Percentiles rank a stretch among this genome's conserved stretches.
Evolutionary conservation across 1,140 invertebrate species (phyloP).

Genomic region (Antheraea mylitta): DNA sequence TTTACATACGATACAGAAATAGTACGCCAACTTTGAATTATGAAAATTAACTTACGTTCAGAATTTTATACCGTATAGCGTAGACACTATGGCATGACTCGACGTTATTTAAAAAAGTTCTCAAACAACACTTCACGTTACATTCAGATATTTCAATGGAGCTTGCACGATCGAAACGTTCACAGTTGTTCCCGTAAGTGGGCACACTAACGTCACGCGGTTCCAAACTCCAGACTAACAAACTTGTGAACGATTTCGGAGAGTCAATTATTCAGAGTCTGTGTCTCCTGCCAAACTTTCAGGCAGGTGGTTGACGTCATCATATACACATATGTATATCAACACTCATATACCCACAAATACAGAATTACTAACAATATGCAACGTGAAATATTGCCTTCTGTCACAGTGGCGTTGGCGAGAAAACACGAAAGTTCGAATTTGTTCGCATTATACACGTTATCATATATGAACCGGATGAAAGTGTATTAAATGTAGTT

Average conservation of each 20-base stretch:
- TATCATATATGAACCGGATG: not conserved
- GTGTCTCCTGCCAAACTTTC: slow-evolving; percentile 72
- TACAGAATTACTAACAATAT: slow-evolving; percentile 34
- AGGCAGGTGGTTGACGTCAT: slow-evolving; percentile 65
- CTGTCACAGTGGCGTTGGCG: slow-evolving; percentile 16
- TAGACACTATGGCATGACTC: not conserved
- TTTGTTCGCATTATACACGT: not conserved
- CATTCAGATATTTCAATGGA: slow-evolving; percentile 12
- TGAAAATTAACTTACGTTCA: not conserved
- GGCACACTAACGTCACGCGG: slow-evolving; percentile 41
- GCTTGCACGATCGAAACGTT: slow-evolving; percentile 19
- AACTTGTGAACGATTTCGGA: slow-evolving; percentile 58
- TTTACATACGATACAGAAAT: slow-evolving; percentile 1
- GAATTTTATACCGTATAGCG: not conserved
- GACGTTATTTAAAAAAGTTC: not conserved
- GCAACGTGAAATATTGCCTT: slow-evolving; percentile 32
- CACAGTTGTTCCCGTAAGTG: slow-evolving; percentile 19
- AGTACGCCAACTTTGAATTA: not conserved
- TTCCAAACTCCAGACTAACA: slow-evolving; percentile 66
- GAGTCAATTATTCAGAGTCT: slow-evolving; percentile 61
- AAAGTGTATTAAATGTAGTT: not conserved
- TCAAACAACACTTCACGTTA: not conserved
- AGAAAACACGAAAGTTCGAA: slow-evolving; percentile 13
- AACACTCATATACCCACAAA: slow-evolving; percentile 38
- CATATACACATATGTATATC: slow-evolving; percentile 48